A percentile compares a stretch with the other conserved stretches of the same genome.
Conservation (phyloP, 1,140 invertebrate genomes). For the Drosophila melanica region DNA sequence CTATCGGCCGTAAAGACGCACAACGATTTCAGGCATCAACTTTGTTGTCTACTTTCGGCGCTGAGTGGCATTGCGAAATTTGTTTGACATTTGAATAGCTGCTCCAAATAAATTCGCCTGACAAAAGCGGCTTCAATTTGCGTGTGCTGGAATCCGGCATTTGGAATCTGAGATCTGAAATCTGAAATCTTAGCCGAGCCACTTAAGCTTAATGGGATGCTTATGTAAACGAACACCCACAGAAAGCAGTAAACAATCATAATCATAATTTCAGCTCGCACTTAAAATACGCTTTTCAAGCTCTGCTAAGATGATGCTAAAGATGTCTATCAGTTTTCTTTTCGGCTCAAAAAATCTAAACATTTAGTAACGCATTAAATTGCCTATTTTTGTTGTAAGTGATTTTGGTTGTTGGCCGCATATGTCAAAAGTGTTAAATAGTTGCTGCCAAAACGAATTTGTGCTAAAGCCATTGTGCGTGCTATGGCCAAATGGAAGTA, state of each 20-base stretch:
- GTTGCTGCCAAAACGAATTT: conserved; percentile 17
- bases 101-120: conserved; percentile 47
- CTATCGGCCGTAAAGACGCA: conserved; percentile 36
- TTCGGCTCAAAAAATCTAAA: conserved; percentile 51
- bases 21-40: conserved; percentile 47
- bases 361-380: conserved; percentile 8
- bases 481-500: conserved; percentile 40
- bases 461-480: conserved; percentile 31
- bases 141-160: conserved; percentile 9
- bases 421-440: conserved; percentile 46
- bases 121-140: conserved; percentile 32
- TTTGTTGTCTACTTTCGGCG: conserved; percentile 56
- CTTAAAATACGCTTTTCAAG: conserved; percentile 1
- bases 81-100: conserved; percentile 64
- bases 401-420: conserved; percentile 34
- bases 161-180: conserved; percentile 3
- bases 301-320: neutral
- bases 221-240: conserved; percentile 67
- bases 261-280: conserved; percentile 50
- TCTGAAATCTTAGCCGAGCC: conserved; percentile 54
- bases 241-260: conserved; percentile 66
- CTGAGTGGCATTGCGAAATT: conserved; percentile 54
- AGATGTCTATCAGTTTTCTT: neutral
- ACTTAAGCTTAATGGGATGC: conserved; percentile 78
- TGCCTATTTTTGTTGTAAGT: conserved; percentile 40